Percentiles rank a stretch among this genome's conserved stretches.
Conservation (phyloP, 2,113 vertebrate species). For the Pteruthius melanotis region DNA sequence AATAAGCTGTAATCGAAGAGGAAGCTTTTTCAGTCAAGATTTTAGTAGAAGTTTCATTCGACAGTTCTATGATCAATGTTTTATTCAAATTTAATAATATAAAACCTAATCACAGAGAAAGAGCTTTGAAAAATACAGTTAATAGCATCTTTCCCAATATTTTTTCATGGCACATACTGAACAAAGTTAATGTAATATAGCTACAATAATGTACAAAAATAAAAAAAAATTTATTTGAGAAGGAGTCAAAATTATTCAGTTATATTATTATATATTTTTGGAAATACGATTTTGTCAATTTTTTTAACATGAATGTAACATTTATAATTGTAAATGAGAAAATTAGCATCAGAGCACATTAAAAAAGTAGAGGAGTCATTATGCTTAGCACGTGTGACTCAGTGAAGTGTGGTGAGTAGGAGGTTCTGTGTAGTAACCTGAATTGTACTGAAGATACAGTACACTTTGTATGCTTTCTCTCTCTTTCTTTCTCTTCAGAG, state of each 20-base stretch:
- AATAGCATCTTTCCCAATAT: neutral
- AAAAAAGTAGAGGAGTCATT: neutral
- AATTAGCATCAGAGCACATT: neutral
- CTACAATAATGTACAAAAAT: neutral
- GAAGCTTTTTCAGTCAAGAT: neutral
- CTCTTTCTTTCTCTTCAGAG: neutral
- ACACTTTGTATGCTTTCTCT: neutral
- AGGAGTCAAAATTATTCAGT: neutral
- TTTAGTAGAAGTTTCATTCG: neutral
- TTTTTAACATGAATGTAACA: neutral
- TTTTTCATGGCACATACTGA: neutral
- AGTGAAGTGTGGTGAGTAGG: conserved; percentile 33
- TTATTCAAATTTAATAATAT: neutral
- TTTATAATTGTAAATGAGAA: conserved; percentile 38
- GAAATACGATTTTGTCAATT: neutral
- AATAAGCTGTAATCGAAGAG: neutral
- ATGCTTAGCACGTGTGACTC: neutral
- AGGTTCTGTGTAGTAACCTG: conserved; percentile 46
- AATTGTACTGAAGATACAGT: neutral
- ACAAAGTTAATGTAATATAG: neutral
- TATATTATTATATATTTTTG: neutral
- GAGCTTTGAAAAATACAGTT: neutral
- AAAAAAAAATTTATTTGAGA: neutral
- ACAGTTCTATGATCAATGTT: neutral
- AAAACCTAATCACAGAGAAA: neutral